Base-by-base conservation (phyloP, 2,888 invertebrate genomes). In the Panzeria rudis region DNA sequence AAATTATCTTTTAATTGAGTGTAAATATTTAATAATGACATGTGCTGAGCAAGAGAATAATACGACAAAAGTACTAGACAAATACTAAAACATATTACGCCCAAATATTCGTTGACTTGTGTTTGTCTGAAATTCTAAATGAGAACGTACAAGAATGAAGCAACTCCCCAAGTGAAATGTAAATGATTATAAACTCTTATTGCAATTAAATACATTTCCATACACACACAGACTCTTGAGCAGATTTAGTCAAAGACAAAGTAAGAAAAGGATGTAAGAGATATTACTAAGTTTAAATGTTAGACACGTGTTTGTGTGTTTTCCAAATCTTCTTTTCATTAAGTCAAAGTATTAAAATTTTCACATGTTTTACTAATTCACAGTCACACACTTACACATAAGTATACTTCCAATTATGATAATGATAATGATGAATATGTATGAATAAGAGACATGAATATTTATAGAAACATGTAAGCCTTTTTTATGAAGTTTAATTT, bases 1-100 rank as follows among this genome's bases (percentile, higher is more conserved):
- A 85, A 82, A 85, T 85, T 85, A 85, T 82, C 78, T 82, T 82
- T 79, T 82, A 85, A 85, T 82, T 85, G 82, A 82, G 85, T 82
- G 78, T 82, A 79, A 85, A 82, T 82, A 79, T 85, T 75, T 75
- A 71, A 69, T 75, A 75, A 75, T 44, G 78, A 76, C 64, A 75
- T 66, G 78, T 35, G 35, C 64, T 44, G 35, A 52, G 73, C 61
- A 41, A 44, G 25, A 7, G 68, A 50, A 59, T 29, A 38, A 59
- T 50, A 25, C n/a, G 6, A 20, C 2, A 41, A 17, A 44, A 47
- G n/a, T 23, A 29, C 29, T 4, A 66, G 2, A 20, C 59, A 11
- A 61, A 13, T 20, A 50, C 13, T 50, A 23, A 44, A 44, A 64
- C 62, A 52, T 23, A 64, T 79, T 35, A 83, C 71, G 25, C 52